Evolutionary conservation across 2,113 vertebrate genomes (phyloP).

Genomic region (Oreocharis arfaki): DNA sequence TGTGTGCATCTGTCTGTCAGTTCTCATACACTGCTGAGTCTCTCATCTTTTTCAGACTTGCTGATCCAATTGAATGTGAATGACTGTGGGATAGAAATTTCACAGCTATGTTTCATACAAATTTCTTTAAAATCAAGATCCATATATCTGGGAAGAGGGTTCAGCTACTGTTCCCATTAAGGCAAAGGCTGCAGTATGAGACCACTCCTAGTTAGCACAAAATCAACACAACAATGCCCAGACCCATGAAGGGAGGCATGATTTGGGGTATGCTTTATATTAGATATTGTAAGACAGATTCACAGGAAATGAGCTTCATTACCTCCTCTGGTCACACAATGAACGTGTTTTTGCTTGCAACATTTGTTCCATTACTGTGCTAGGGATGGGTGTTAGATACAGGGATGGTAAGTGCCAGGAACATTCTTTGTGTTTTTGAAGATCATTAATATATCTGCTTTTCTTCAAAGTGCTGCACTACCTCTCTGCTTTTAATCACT

Average conservation of each 20-base stretch:
- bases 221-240: not conserved
- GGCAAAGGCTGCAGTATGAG: not conserved
- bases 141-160: not conserved
- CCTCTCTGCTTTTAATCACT: constrained; percentile 4
- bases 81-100: not conserved
- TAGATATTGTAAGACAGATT: not conserved
- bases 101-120: not conserved
- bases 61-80: not conserved
- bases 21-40: not conserved
- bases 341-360: constrained; percentile 36
- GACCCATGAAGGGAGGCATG: not conserved
- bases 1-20: not conserved
- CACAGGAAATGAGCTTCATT: constrained; percentile 48
- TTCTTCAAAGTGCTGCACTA: constrained; percentile 1
- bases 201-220: not conserved
- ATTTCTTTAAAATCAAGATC: not conserved
- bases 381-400: constrained; percentile 39
- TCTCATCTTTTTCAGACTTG: not conserved
- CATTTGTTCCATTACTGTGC: constrained; percentile 29
- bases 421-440: constrained; percentile 48
- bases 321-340: constrained; percentile 29
- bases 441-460: constrained; percentile 10
- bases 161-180: not conserved
- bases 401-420: constrained; percentile 28
- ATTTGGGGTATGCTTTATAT: constrained; percentile 5